Percentiles rank a stretch among this genome's conserved stretches.
Evolutionary conservation across 2,113 vertebrate species (phyloP).

Genomic region (Scalopus aquaticus): DNA sequence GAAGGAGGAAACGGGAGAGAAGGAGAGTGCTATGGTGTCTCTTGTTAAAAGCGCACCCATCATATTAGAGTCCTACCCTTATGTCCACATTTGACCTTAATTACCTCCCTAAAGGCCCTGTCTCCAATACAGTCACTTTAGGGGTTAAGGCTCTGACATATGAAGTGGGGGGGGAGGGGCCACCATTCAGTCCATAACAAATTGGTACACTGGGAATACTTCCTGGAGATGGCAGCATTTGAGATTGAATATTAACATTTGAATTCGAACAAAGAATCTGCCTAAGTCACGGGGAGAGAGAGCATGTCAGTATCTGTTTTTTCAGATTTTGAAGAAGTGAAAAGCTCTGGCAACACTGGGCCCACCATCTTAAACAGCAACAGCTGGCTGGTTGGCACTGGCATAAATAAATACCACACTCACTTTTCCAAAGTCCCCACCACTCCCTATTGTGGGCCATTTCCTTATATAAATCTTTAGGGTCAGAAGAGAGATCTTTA

Average conservation of each 20-base stretch:
- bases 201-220: background rate
- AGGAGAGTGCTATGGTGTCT: background rate
- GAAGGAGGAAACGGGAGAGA: too few species aligned
- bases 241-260: too few species aligned
- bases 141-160: background rate
- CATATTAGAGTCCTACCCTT: background rate
- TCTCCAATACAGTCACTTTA: background rate
- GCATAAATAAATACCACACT: background rate
- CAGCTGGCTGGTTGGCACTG: background rate
- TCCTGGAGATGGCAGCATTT: background rate
- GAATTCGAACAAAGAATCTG: background rate
- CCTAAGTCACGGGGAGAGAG: background rate
- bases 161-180: background rate
- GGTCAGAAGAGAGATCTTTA: too few species aligned
- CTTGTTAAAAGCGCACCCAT: background rate
- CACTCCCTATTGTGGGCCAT: background rate
- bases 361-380: background rate
- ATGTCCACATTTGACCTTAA: background rate
- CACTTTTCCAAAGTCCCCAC: background rate
- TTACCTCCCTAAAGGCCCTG: background rate
- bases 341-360: background rate
- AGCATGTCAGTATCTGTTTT: background rate
- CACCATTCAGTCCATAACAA: background rate
- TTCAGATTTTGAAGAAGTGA: background rate
- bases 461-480: background rate